Conservation (phyloP, 2,113 vertebrate species). For the human (Homo sapiens) region GRCh38 chr3:76372501-76373000, state of each 20-base stretch:
- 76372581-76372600: not conserved
- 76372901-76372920: not conserved
- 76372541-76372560: not conserved
- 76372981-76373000: fast-evolving
- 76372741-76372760: not conserved
- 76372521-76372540: not conserved
- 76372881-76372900: not conserved
- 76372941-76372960: not conserved
- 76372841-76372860: not conserved
- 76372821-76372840: not conserved
- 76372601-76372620: not conserved
- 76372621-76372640: not conserved
- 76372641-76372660: not conserved
- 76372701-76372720: not conserved
- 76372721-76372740: not conserved
- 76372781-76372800: not conserved
- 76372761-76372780: not conserved
- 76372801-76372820: fast-evolving
- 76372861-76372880: not conserved
- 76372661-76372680: not conserved
- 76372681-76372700: not conserved
- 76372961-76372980: not conserved
- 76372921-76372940: not conserved
- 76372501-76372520: not conserved
- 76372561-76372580: not conserved